Evolutionary conservation across 2,797 vertebrate species (phyloP), one percentile per base, ranked within the genome.

Genomic region (Etheostoma nigrum): DNA sequence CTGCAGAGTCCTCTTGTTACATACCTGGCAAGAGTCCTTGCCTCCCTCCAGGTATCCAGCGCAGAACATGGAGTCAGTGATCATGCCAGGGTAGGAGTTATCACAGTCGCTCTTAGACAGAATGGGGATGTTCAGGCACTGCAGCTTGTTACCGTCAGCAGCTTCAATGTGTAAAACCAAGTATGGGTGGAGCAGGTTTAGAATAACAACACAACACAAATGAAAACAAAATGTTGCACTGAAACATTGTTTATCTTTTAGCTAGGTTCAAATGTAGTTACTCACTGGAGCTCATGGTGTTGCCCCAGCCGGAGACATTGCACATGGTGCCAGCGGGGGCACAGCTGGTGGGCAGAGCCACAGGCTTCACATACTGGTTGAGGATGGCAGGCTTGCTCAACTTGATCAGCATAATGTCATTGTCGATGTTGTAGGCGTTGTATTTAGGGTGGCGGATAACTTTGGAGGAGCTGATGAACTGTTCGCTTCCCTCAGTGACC

Each of bases 361-460:
- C 4, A 1, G 95, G 47, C 74, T 95, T 83, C 62, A 97, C 94
- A 1, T 90, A 90, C 1, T 13, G 0, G 75, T 88, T 96, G 79
- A 97, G 71, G 25, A 1, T 48, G 69, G 95, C 96, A 4, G 95
- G 68, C 0, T 18, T 25, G 81, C 92, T 87, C 79, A 98, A 90
- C 88, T 95, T 96, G 90, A 98, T 95, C 89, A 97, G 94, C 96
- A 97, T 97, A 86, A 97, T 89, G 91, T 97, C 96, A 2, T 96
- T 97, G 93, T 96, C 14, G 13, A 96, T 88, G 9, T 53, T 85
- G 3, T 12, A 66, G 33, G 91, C 0, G 44, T 33, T 88, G 45
- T 87, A 96, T 7, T 61, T 55, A 45, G 95, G 87, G 81, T 97
- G 90, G 19, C 78, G 93, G 85, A 97, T 92, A 76, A 96, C 86